Evolutionary conservation across 2,113 vertebrate species (phyloP).

Genomic region (Anhinga anhinga): DNA sequence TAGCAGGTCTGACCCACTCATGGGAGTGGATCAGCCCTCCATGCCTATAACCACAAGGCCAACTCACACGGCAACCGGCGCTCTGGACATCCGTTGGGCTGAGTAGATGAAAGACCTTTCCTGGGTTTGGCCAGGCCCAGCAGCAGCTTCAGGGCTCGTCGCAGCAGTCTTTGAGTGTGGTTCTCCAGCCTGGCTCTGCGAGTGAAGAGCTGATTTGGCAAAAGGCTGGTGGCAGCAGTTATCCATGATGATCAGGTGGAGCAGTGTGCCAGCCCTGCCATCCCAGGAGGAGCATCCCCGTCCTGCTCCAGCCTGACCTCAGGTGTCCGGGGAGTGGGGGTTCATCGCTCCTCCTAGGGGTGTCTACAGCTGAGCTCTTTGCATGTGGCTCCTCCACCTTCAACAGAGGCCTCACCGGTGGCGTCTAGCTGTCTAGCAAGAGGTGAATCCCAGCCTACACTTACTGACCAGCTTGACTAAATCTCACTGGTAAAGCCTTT

Average conservation of each 20-base stretch:
- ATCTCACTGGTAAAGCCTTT: background rate
- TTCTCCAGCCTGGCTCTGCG: background rate
- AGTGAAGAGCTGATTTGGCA: background rate
- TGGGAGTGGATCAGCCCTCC: background rate
- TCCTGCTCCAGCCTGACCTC: no score
- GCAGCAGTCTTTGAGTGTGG: background rate
- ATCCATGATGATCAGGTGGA: rapidly evolving
- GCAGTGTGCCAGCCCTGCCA: background rate
- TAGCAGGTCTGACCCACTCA: background rate
- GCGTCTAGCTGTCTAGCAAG: background rate
- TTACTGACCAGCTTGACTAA: background rate
- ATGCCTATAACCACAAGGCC: background rate
- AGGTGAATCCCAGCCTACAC: background rate
- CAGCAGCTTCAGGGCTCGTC: background rate
- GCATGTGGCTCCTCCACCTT: background rate
- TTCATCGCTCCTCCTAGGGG: background rate
- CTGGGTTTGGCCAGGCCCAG: background rate
- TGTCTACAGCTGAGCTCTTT: background rate
- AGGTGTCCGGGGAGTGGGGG: no score
- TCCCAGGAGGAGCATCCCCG: background rate
- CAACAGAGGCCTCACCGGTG: background rate
- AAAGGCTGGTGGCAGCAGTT: background rate
- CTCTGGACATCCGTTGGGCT: background rate
- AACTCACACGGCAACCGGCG: no score
- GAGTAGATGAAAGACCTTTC: background rate